phyloP scores from a whole-genome alignment of 2,888 invertebrate genomes.

The Erebia epiphron region DNA sequence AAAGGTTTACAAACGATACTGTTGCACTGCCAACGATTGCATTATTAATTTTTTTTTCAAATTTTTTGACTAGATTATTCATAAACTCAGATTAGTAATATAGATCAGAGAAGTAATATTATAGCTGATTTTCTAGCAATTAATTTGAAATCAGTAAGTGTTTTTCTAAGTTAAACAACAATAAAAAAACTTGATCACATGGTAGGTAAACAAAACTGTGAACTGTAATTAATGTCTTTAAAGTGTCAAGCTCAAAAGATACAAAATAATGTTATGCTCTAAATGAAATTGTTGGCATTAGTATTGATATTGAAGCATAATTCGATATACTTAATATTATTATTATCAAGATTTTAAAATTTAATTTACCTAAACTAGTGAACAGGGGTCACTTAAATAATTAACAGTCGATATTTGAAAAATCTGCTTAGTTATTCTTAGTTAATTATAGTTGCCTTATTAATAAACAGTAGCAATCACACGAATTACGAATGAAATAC shows the following conservation, averaged over 20 bases:
- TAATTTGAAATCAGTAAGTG: background rate
- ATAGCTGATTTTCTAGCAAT: background rate
- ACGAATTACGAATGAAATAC: background rate
- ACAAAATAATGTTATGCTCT: background rate
- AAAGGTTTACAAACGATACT: slow-evolving; percentile 14
- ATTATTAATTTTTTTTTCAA: background rate
- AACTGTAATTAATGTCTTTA: background rate
- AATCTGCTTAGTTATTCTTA: slow-evolving; percentile 14
- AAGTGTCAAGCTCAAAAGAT: background rate
- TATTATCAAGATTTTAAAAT: slow-evolving; percentile 7
- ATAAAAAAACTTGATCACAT: background rate
- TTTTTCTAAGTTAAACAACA: background rate
- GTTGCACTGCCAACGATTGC: slow-evolving; percentile 11
- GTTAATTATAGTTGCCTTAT: background rate
- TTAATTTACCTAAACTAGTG: slow-evolving; percentile 28
- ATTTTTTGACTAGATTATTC: slow-evolving; percentile 17
- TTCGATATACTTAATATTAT: slow-evolving; percentile 6
- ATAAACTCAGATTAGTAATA: background rate
- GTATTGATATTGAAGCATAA: slow-evolving; percentile 5
- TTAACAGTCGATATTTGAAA: slow-evolving; percentile 29
- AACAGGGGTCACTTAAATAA: slow-evolving; percentile 30
- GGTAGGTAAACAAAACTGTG: background rate
- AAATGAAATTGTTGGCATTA: slow-evolving; percentile 19
- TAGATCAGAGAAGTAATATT: no score
- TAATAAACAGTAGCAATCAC: slow-evolving; percentile 3